Conservation (phyloP, 2,797 vertebrate genomes). For the Fundulus diaphanus region DNA sequence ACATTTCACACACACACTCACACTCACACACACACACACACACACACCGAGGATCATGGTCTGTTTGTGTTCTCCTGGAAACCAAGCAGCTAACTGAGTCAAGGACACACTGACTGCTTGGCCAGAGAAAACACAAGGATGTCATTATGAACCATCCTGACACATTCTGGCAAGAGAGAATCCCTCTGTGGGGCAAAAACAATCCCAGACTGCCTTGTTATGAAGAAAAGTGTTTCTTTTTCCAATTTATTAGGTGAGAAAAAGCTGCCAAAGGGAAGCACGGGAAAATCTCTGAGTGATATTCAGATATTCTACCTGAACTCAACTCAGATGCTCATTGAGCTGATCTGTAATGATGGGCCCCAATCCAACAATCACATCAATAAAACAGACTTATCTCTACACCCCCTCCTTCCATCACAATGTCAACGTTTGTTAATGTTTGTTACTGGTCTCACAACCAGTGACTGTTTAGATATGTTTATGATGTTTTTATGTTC, state of each 20-base stretch:
- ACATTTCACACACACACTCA: slow-evolving; percentile 18
- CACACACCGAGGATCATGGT: slow-evolving; percentile 16
- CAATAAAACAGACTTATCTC: background rate
- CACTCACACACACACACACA: slow-evolving; percentile 24
- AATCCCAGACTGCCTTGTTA: slow-evolving; percentile 58
- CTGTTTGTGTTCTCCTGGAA: slow-evolving; percentile 41
- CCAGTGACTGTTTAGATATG: too few species aligned
- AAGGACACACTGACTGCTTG: slow-evolving; percentile 58
- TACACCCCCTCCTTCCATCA: background rate
- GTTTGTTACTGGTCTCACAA: too few species aligned
- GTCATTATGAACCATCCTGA: slow-evolving; percentile 52
- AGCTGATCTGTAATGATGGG: background rate
- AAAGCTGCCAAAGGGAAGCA: slow-evolving; percentile 11
- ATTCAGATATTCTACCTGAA: slow-evolving; percentile 31
- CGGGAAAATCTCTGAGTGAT: slow-evolving; percentile 11
- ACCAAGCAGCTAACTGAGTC: slow-evolving; percentile 46
- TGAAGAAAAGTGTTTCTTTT: slow-evolving; percentile 54
- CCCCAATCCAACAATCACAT: background rate
- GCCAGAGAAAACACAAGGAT: slow-evolving; percentile 57
- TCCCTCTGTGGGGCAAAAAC: slow-evolving; percentile 41
- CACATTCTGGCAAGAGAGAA: slow-evolving; percentile 34
- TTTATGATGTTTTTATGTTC: too few species aligned
- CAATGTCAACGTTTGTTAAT: too few species aligned
- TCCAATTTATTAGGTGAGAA: slow-evolving; percentile 14
- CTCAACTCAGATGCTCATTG: background rate